A percentile compares a stretch with the other conserved stretches of the same genome.
These are phyloP conservation scores for Smittia sp. DNA, from an alignment of 2,888 invertebrate genomes.

Conservation along the genomic window DNA sequence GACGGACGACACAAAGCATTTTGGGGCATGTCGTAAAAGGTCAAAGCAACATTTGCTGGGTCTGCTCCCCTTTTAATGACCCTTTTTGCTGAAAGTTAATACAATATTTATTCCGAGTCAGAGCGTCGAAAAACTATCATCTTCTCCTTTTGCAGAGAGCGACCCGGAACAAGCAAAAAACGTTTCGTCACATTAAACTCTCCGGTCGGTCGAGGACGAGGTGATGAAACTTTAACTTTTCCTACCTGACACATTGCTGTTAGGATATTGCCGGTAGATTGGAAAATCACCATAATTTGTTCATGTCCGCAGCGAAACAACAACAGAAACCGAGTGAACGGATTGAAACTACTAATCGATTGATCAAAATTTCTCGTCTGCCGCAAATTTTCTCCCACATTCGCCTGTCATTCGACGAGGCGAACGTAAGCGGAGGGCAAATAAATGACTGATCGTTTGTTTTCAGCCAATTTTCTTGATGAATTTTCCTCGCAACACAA, in stretches of 20 bases:
- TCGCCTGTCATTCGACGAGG: not conserved
- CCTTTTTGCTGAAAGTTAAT: conserved; percentile 30
- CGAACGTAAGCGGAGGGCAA: not conserved
- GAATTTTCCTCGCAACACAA: not conserved
- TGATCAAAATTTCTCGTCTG: not conserved
- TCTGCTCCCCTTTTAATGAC: conserved; percentile 28
- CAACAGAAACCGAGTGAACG: not conserved
- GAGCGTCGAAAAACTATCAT: conserved; percentile 13
- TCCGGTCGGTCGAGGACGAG: not conserved
- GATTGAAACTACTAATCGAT: conserved; percentile 12
- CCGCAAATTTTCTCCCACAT: conserved; percentile 17
- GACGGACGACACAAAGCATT: not conserved
- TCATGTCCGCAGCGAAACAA: not conserved
- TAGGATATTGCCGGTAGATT: not conserved
- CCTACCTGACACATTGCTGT: not conserved
- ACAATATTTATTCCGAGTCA: conserved; percentile 33
- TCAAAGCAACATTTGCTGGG: not conserved
- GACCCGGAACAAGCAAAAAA: not conserved
- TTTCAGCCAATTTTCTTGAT: not conserved
- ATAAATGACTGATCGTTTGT: conserved; percentile 25
- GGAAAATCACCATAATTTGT: conserved; percentile 7
- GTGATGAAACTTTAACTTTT: conserved; percentile 19
- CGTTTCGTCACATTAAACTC: not conserved
- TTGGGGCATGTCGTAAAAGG: not conserved
- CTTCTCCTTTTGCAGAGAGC: not conserved